Evolutionary conservation across 2,888 invertebrate species (phyloP).

Genomic region (Cosmia pyralina): DNA sequence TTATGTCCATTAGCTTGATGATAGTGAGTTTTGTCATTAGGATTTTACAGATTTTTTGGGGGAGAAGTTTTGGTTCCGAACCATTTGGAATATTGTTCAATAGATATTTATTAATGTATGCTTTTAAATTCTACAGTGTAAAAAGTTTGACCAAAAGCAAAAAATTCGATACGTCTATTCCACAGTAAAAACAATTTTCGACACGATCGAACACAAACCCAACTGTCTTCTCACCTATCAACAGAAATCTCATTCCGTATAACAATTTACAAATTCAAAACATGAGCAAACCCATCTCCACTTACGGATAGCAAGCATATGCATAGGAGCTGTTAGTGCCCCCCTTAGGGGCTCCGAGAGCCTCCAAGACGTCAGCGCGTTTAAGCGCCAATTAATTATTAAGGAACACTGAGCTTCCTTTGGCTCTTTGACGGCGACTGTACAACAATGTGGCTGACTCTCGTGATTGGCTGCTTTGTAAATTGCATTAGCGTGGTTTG

Average conservation of each 20-base stretch:
- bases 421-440: constrained; percentile 87
- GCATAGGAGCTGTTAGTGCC: constrained; percentile 84
- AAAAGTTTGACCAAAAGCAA: background rate
- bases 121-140: background rate
- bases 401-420: constrained; percentile 85
- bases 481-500: constrained; percentile 84
- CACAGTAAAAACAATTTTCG: background rate
- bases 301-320: constrained; percentile 76
- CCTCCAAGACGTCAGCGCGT: constrained; percentile 87
- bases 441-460: constrained; percentile 87
- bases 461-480: constrained; percentile 88
- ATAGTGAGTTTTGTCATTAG: constrained; percentile 65
- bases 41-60: constrained; percentile 51
- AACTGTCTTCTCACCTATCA: constrained; percentile 30
- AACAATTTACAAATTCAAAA: constrained; percentile 70
- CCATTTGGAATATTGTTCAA: background rate
- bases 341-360: constrained; percentile 83
- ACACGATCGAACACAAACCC: constrained; percentile 19
- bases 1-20: constrained; percentile 78
- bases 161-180: background rate
- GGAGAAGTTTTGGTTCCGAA: background rate
- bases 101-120: background rate
- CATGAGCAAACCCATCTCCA: constrained; percentile 72
- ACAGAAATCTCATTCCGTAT: constrained; percentile 59
- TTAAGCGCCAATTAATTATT: constrained; percentile 90